These are phyloP conservation scores for Mythimna lalbum DNA, from an alignment of 2,888 invertebrate genomes.

Conservation along the genomic window DNA sequence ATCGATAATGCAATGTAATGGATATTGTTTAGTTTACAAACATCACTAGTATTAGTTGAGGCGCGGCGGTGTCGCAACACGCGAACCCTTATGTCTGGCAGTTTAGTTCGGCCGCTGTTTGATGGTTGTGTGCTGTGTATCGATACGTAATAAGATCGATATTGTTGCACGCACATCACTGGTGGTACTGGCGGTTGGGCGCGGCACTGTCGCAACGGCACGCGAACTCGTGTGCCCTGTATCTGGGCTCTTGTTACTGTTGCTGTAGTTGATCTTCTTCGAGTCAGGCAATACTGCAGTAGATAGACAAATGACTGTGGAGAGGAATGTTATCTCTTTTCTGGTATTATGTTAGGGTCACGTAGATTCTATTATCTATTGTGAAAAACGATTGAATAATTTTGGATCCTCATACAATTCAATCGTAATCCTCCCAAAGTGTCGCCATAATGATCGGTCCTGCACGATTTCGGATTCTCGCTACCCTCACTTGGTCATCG, in stretches of 20 bases:
- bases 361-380: too few relatives aligned
- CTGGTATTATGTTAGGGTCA: too few relatives aligned
- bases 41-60: slow-evolving; percentile 66
- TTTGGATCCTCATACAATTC: too few relatives aligned
- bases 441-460: too few relatives aligned
- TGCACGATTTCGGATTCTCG: too few relatives aligned
- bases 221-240: slow-evolving; percentile 69
- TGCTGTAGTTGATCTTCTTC: slow-evolving; percentile 41
- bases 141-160: slow-evolving; percentile 73
- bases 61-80: slow-evolving; percentile 85
- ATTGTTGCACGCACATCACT: slow-evolving; percentile 82
- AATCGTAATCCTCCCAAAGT: too few relatives aligned
- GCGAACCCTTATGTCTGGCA: slow-evolving; percentile 60
- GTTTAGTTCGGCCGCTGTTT: slow-evolving; percentile 52
- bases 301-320: too few relatives aligned
- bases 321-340: too few relatives aligned
- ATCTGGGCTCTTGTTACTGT: slow-evolving; percentile 51
- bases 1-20: slow-evolving; percentile 48
- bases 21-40: slow-evolving; percentile 51
- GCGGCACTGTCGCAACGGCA: slow-evolving; percentile 81
- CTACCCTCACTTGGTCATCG: too few relatives aligned
- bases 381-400: too few relatives aligned
- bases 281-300: background rate
- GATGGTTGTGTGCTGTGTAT: slow-evolving; percentile 52
- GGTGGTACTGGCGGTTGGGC: slow-evolving; percentile 71